Evolutionary conservation across 2,797 vertebrate species (phyloP), one percentile per base, ranked within the genome.

Genomic region (Muscicapa striata): DNA sequence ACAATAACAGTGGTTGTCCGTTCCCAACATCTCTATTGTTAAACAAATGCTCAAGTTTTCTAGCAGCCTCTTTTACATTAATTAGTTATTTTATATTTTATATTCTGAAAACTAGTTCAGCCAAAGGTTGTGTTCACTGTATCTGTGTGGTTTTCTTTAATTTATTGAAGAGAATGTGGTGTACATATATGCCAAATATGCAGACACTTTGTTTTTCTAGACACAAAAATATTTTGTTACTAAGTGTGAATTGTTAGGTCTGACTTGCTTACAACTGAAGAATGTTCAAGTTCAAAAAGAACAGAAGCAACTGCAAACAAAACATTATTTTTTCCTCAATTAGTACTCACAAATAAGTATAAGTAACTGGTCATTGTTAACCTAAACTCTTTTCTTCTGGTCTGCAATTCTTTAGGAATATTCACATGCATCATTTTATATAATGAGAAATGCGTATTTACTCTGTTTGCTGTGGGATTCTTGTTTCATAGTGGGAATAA

Each of bases 191-290:
- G 87, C 87, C 89, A 97, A 93, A 86, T 96, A 93, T 93, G 89
- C 94, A 85, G 92, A 82, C 75, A 3, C 43, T 81, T 11, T 54
- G 46, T 89, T 93, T 96, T 94, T 72, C 78, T 93, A 96, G 95
- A 96, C 89, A 48, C 80, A 94, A 73, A 94, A 95, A 84, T 95
- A 94, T 94, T 93, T 96, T 78, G 45, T 91, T 93, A 52, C 13
- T 34, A 93, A 69, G 87, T 96, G 90, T 90, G 82, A 95, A 89
- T 84, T 82, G 57, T 79, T 95, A 79, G 75, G 75, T 75, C 67
- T 72, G 76, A 48, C 80, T 95, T 94, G 61, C 62, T 74, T 96
- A 67, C 30, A 76, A 48, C 27, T 63, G 59, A 68, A 52, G 66
- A 83, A 73, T 70, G 51, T 54, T 84, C 18, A 90, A 83, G 72